Conservation (phyloP, 2,888 invertebrate species). For the Drosophila maculinotata region DNA sequence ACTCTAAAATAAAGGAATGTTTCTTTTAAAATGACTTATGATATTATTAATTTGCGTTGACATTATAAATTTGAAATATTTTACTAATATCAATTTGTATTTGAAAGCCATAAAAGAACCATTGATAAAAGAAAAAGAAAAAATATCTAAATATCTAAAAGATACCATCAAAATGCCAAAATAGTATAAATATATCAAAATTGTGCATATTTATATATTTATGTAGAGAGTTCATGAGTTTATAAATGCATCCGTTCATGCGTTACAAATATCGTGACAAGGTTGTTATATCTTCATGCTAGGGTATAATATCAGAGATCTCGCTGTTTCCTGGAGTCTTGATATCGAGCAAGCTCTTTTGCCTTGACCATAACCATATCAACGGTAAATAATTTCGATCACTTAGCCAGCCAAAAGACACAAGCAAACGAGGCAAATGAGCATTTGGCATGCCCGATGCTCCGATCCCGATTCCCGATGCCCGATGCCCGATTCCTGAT, state of each 20-base stretch:
- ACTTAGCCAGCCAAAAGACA: constrained; percentile 42
- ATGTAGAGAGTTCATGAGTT: background rate
- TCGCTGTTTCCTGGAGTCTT: constrained; percentile 1
- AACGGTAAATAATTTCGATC: constrained; percentile 80
- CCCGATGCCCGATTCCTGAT: constrained; percentile 23
- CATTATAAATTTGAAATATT: too few relatives aligned
- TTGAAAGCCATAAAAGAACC: too few relatives aligned
- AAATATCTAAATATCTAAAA: too few relatives aligned
- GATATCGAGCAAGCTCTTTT: constrained; percentile 28
- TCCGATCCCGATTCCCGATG: constrained; percentile 13
- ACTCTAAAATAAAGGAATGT: too few relatives aligned
- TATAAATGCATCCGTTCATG: constrained; percentile 30
- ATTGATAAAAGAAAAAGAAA: too few relatives aligned
- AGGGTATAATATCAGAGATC: constrained; percentile 30
- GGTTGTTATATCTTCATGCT: constrained; percentile 33
- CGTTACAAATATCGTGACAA: constrained; percentile 48
- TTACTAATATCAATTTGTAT: too few relatives aligned
- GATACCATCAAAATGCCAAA: too few relatives aligned
- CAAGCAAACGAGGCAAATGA: constrained; percentile 54
- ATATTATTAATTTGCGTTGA: too few relatives aligned
- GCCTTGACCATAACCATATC: constrained; percentile 72
- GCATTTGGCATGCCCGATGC: constrained; percentile 52
- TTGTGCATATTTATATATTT: too few relatives aligned
- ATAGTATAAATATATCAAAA: too few relatives aligned
- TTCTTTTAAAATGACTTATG: too few relatives aligned